These are phyloP conservation scores for Etia nguti DNA, from an alignment of 2,113 vertebrate species.

Conservation along the genomic window DNA sequence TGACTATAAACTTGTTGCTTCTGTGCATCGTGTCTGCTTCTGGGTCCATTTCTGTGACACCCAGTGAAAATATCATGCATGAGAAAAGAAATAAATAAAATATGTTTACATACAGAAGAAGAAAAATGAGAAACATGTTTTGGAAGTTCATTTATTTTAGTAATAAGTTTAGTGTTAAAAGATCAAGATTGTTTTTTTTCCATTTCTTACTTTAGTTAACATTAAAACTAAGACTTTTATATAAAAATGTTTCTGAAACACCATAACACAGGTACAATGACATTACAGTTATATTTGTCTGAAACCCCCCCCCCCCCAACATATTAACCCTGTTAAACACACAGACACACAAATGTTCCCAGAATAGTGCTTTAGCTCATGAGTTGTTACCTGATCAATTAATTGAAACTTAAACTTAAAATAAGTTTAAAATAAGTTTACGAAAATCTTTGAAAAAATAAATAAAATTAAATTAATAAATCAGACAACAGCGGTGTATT, in stretches of 20 bases:
- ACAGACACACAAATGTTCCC: background rate
- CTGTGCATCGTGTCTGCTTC: background rate
- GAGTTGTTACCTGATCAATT: background rate
- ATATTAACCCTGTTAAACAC: background rate
- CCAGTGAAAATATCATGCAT: rapidly evolving
- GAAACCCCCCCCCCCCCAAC: too few relatives aligned
- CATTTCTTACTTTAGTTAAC: background rate
- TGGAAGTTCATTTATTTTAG: background rate
- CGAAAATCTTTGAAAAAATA: rapidly evolving
- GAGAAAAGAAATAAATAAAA: background rate
- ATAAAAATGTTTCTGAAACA: background rate
- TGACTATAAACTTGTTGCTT: rapidly evolving
- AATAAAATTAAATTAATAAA: rapidly evolving
- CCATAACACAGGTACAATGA: background rate
- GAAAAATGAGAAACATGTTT: background rate
- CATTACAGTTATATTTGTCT: background rate
- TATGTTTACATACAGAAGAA: background rate
- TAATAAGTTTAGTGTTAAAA: background rate
- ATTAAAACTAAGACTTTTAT: background rate
- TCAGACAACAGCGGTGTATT: rapidly evolving
- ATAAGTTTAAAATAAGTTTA: rapidly evolving
- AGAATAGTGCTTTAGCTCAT: rapidly evolving
- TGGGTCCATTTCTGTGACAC: background rate
- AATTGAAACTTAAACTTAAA: background rate
- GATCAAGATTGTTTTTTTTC: rapidly evolving